Evolutionary conservation across 2,888 invertebrate genomes (phyloP).

Genomic region (Poecilus cupreus): DNA sequence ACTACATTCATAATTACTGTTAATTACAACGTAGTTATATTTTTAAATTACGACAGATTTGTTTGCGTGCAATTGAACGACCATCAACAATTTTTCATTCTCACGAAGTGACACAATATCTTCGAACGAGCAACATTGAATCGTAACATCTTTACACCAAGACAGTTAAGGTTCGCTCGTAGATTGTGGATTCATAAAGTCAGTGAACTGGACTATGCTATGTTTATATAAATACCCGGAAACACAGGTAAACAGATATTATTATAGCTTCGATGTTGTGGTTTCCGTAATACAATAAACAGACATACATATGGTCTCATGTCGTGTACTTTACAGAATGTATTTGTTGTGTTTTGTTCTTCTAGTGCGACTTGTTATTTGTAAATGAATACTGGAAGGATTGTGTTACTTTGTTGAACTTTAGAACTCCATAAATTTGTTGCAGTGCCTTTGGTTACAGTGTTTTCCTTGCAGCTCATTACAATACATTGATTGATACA

Average conservation of each 20-base stretch:
- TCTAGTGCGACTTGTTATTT: neutral
- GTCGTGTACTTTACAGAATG: neutral
- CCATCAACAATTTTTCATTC: slow-evolving; percentile 5
- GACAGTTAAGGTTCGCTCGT: neutral
- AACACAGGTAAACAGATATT: slow-evolving; percentile 43
- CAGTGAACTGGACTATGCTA: slow-evolving; percentile 27
- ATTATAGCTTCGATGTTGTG: neutral
- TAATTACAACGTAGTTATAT: slow-evolving; percentile 5
- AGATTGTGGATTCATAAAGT: neutral
- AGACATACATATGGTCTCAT: neutral
- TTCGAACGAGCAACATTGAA: neutral
- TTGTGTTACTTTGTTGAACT: neutral
- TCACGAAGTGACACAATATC: slow-evolving; percentile 17
- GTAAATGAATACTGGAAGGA: neutral
- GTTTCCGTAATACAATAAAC: slow-evolving; percentile 37
- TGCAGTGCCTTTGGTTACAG: neutral
- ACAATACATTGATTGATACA: too few species aligned
- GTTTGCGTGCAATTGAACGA: slow-evolving; percentile 17
- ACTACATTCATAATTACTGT: slow-evolving; percentile 25
- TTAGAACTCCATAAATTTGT: neutral
- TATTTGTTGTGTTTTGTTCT: neutral
- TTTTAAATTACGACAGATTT: slow-evolving; percentile 3
- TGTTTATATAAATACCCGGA: slow-evolving; percentile 47
- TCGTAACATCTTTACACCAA: too few species aligned
- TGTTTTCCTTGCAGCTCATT: too few species aligned